These are phyloP conservation scores for Pagetopsis macropterus DNA, from an alignment of 2,797 vertebrate species.

Conservation along the genomic window DNA sequence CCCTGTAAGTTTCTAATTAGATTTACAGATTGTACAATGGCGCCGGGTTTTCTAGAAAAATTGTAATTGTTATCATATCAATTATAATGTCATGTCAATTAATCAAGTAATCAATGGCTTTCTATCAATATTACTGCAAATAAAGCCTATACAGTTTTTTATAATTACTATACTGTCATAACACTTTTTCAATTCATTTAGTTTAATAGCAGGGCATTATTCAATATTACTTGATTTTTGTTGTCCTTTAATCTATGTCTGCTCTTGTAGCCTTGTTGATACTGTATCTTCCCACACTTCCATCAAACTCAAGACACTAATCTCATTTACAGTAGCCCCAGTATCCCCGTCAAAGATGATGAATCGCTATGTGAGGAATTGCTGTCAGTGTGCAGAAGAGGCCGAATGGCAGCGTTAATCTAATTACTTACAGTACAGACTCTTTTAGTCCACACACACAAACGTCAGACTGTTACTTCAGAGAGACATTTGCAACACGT, in stretches of 20 bases:
- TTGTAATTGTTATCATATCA: too few species aligned
- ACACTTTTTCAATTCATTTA: not conserved
- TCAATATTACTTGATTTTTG: not conserved
- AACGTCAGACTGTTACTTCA: not conserved
- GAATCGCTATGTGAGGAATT: not conserved
- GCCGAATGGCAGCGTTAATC: not conserved
- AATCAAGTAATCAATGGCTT: not conserved
- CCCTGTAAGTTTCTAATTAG: not conserved
- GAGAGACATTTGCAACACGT: constrained; percentile 1
- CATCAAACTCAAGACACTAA: not conserved
- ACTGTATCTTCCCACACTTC: not conserved
- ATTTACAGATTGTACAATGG: not conserved
- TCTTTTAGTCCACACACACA: not conserved
- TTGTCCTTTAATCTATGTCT: not conserved
- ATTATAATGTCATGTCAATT: not conserved
- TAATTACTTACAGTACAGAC: not conserved
- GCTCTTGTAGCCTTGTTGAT: not conserved
- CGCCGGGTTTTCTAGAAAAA: not conserved
- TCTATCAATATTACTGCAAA: constrained; percentile 1
- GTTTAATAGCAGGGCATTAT: not conserved
- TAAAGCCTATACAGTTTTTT: not conserved
- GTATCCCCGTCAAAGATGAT: not conserved
- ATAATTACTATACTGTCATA: not conserved
- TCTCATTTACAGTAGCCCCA: not conserved
- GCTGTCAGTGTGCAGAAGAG: not conserved